Evolutionary conservation across 2,113 vertebrate genomes (phyloP).

Genomic region (Chloropsis hardwickii): DNA sequence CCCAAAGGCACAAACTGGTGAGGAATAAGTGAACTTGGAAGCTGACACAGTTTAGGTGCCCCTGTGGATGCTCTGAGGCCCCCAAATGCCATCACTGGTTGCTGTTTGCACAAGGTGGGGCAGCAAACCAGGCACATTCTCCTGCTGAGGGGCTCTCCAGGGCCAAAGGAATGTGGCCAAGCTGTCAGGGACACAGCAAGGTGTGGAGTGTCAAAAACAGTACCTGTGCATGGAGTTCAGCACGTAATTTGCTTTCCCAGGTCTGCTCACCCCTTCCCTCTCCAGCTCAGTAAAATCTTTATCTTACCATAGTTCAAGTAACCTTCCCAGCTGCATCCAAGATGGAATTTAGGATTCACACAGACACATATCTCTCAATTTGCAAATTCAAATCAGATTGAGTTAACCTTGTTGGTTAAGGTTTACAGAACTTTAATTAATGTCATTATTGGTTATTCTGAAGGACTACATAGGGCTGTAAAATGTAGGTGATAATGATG

Average conservation of each 20-base stretch:
- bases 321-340: background rate
- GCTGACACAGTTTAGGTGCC: background rate
- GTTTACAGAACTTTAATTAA: conserved; percentile 33
- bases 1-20: background rate
- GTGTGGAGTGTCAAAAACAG: background rate
- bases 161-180: background rate
- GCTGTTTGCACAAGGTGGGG: background rate
- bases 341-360: background rate
- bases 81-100: fast-evolving
- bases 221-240: background rate
- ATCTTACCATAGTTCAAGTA: conserved; percentile 10
- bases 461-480: conserved; percentile 60
- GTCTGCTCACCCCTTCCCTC: background rate
- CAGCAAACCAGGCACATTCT: background rate
- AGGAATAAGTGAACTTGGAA: background rate
- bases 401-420: conserved; percentile 56
- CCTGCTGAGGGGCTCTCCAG: background rate
- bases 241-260: background rate
- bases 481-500: conserved; percentile 41
- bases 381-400: background rate
- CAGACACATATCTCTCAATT: background rate
- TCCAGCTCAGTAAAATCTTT: background rate
- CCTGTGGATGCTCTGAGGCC: background rate
- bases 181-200: background rate
- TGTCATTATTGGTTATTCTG: conserved; percentile 53